Percentiles rank a stretch among this genome's conserved stretches.
Evolutionary conservation across 2,113 vertebrate species (phyloP).

Genomic region (Gadus macrocephalus): DNA sequence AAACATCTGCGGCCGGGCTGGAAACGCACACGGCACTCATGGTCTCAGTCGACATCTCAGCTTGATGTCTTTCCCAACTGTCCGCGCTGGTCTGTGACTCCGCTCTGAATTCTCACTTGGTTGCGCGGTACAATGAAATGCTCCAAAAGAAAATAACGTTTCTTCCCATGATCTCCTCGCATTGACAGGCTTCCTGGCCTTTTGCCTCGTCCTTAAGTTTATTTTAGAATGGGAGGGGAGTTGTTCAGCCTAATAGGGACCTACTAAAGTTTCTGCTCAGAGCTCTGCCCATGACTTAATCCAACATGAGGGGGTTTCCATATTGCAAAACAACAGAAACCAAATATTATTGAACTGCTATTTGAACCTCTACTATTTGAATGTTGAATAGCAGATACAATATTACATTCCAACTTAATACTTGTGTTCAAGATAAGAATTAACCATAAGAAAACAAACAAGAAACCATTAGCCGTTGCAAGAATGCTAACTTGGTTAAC

Average conservation of each 20-base stretch:
- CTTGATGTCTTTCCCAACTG: slow-evolving; percentile 33
- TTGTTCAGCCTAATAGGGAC: slow-evolving; percentile 20
- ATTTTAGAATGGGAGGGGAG: slow-evolving; percentile 10
- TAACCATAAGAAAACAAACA: too few species aligned
- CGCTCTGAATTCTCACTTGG: too few species aligned
- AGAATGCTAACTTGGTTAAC: too few species aligned
- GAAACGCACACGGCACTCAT: not conserved
- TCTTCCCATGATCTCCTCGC: not conserved
- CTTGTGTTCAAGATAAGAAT: too few species aligned
- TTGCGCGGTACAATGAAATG: not conserved
- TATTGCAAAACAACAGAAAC: slow-evolving; percentile 37
- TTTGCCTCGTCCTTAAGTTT: slow-evolving; percentile 8
- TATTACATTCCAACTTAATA: too few species aligned
- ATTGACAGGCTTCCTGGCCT: slow-evolving; percentile 5
- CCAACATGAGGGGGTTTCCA: slow-evolving; percentile 15
- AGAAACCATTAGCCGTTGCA: too few species aligned
- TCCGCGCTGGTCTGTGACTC: not conserved
- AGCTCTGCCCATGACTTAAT: slow-evolving; percentile 57
- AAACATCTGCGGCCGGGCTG: slow-evolving; percentile 32
- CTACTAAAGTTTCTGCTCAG: slow-evolving; percentile 1
- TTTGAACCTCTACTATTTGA: too few species aligned
- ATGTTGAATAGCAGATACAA: too few species aligned
- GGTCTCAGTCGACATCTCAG: slow-evolving; percentile 35
- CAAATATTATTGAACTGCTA: slow-evolving; percentile 18
- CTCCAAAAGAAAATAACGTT: not conserved